Evolutionary conservation across 2,113 vertebrate genomes (phyloP).

Genomic region (Ctenomys sociabilis): DNA sequence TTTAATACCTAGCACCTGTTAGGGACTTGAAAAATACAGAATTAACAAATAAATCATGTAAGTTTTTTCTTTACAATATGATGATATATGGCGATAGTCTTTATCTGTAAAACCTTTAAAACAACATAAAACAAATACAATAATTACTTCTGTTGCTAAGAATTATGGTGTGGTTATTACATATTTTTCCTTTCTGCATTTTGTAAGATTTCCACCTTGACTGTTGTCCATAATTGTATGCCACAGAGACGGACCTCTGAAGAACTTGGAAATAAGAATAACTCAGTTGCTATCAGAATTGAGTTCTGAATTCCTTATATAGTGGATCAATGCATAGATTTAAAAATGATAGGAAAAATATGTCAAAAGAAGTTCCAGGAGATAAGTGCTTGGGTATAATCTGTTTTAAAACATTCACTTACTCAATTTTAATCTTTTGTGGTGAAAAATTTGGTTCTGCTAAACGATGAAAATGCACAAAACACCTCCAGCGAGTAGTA

Average conservation of each 20-base stretch:
- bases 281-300: neutral
- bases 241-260: neutral
- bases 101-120: slow-evolving; percentile 21
- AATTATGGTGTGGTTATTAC: neutral
- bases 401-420: neutral
- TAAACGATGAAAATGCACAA: neutral
- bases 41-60: neutral
- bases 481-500: neutral
- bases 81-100: neutral
- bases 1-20: neutral
- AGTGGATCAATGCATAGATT: neutral
- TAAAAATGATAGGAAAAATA: neutral
- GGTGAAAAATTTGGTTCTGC: neutral
- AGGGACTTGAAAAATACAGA: neutral
- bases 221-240: neutral
- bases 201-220: neutral
- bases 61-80: neutral
- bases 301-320: neutral
- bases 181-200: slow-evolving; percentile 24
- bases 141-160: neutral
- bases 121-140: neutral
- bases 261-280: neutral
- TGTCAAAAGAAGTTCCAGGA: neutral
- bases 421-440: neutral
- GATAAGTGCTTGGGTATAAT: neutral